phyloP scores from a whole-genome alignment of 2,797 vertebrate genomes.

The Meda fulgida region DNA sequence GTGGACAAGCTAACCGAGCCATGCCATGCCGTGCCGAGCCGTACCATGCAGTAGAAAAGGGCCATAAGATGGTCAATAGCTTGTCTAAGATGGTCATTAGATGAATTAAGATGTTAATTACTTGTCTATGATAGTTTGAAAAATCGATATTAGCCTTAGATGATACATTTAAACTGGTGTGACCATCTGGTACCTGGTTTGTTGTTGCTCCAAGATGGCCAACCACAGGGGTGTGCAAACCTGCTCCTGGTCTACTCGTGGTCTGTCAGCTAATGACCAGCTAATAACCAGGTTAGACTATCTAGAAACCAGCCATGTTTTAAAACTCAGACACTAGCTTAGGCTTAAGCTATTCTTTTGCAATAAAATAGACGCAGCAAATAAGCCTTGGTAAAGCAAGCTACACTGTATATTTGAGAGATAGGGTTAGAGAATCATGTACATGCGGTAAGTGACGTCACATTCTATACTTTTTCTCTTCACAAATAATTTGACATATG shows the following conservation, averaged over 20 bases:
- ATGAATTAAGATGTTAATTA: not conserved
- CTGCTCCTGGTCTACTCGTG: not conserved
- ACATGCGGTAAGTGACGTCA: slow-evolving; percentile 22
- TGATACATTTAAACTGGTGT: not conserved
- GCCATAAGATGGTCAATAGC: not conserved
- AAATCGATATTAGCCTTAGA: not conserved
- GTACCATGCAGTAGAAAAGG: no score
- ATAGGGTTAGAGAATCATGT: slow-evolving; percentile 8
- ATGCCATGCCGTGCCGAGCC: no score
- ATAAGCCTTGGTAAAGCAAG: not conserved
- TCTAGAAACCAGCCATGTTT: not conserved
- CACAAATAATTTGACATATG: slow-evolving; percentile 36
- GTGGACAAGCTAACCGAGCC: no score
- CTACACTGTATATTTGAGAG: not conserved
- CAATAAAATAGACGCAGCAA: slow-evolving; percentile 8
- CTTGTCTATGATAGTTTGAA: not conserved
- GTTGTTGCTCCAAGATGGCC: not conserved
- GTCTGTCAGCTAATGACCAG: not conserved
- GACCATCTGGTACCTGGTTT: not conserved
- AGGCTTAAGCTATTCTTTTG: not conserved
- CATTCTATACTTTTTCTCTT: slow-evolving; percentile 12
- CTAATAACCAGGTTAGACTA: not conserved
- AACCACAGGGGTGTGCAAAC: not conserved
- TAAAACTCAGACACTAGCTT: not conserved
- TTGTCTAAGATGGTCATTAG: not conserved